phyloP scores from a whole-genome alignment of 1,140 invertebrate genomes.

The Antheraea mylitta region DNA sequence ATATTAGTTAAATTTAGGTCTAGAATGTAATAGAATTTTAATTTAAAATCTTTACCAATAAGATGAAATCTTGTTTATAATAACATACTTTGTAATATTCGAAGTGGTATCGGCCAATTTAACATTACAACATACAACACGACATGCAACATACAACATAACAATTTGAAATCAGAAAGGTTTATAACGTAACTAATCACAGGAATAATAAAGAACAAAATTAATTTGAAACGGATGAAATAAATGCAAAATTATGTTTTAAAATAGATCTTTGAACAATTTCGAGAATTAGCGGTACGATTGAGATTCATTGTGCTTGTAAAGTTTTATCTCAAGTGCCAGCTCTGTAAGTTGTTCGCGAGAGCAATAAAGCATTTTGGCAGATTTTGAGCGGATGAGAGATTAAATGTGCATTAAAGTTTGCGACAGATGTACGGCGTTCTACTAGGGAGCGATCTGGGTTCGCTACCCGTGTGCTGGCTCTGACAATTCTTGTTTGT shows the following conservation, averaged over 20 bases:
- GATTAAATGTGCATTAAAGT: slow-evolving; percentile 70
- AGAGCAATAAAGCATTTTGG: slow-evolving; percentile 72
- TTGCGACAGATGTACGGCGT: slow-evolving; percentile 56
- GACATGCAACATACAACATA: too few relatives aligned
- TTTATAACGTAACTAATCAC: slow-evolving; percentile 57
- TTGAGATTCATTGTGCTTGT: slow-evolving; percentile 74
- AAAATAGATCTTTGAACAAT: slow-evolving; percentile 66
- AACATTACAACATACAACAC: too few relatives aligned
- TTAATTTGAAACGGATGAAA: slow-evolving; percentile 59
- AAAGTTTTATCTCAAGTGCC: slow-evolving; percentile 67
- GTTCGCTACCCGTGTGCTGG: not conserved
- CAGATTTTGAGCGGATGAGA: slow-evolving; percentile 54
- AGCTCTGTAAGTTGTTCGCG: slow-evolving; percentile 49
- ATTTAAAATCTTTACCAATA: too few relatives aligned
- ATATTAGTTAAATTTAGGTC: too few relatives aligned
- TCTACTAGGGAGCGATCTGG: not conserved
- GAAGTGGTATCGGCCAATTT: too few relatives aligned
- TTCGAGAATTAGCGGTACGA: slow-evolving; percentile 61
- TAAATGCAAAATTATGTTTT: slow-evolving; percentile 66
- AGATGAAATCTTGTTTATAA: too few relatives aligned
- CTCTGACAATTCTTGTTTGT: not conserved
- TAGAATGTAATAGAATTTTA: too few relatives aligned
- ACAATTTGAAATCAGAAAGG: slow-evolving; percentile 52
- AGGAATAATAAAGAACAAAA: slow-evolving; percentile 60
- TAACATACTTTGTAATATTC: too few relatives aligned